These are phyloP conservation scores for Gymnothorax reevesii DNA, from an alignment of 2,797 vertebrate species.

Conservation along the genomic window DNA sequence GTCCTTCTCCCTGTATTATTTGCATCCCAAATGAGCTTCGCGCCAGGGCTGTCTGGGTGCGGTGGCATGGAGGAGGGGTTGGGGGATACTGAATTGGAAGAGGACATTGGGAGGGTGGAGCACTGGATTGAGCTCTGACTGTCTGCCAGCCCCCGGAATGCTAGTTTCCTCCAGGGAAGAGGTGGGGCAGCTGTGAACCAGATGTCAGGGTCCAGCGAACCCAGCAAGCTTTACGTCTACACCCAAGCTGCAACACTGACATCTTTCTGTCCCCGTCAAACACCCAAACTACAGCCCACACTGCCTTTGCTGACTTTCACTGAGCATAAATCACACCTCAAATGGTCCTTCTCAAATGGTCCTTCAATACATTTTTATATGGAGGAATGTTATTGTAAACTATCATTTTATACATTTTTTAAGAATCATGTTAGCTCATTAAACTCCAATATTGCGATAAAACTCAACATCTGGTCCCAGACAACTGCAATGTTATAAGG, in stretches of 20 bases:
- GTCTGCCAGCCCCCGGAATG: conserved; percentile 17
- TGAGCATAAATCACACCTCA: background rate
- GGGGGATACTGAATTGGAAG: conserved; percentile 11
- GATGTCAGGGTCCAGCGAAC: conserved; percentile 63
- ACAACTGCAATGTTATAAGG: conserved; percentile 41
- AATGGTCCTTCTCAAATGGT: background rate
- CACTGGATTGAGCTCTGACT: conserved; percentile 7
- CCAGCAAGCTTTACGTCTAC: conserved; percentile 36
- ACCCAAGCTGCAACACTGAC: too few species aligned
- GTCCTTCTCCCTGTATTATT: conserved; percentile 50
- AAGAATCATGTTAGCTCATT: conserved; percentile 40
- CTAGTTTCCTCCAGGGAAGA: conserved; percentile 18
- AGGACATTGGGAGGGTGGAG: conserved; percentile 17
- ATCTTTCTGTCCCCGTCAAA: background rate
- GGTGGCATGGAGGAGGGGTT: conserved; percentile 17
- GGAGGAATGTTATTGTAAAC: conserved; percentile 65
- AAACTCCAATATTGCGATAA: background rate
- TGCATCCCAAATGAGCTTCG: conserved; percentile 59
- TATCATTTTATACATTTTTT: conserved; percentile 48
- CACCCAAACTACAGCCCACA: background rate
- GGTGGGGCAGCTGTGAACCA: conserved; percentile 71
- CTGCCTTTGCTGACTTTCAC: background rate
- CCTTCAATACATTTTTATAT: background rate
- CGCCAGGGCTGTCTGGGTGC: conserved; percentile 35
- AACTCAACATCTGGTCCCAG: conserved; percentile 52